phyloP scores from a whole-genome alignment of 1,140 invertebrate genomes.

The Dryas iulia region DNA sequence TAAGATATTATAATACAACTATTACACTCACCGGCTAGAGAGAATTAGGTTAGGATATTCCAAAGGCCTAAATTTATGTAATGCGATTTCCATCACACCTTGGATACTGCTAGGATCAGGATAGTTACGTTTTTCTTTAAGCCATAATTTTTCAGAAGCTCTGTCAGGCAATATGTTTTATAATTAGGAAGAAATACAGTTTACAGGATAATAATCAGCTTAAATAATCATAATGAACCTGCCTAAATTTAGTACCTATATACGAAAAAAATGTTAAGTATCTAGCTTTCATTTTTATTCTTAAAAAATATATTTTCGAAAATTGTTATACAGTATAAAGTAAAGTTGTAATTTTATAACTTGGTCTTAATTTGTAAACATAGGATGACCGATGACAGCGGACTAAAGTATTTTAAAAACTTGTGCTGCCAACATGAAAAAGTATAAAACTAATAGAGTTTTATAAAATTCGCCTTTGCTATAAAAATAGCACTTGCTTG shows the following conservation, averaged over 20 bases:
- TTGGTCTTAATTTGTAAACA: background rate
- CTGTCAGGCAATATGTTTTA: slow-evolving; percentile 32
- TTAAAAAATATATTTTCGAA: background rate
- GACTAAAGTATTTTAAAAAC: no score
- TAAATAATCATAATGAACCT: background rate
- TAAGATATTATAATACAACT: background rate
- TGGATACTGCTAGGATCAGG: slow-evolving; percentile 82
- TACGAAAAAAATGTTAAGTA: slow-evolving; percentile 83
- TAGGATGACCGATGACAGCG: no score
- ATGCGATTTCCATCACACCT: slow-evolving; percentile 83
- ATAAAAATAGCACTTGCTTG: no score
- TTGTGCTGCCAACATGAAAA: no score
- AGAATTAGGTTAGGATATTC: slow-evolving; percentile 78
- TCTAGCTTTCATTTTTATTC: slow-evolving; percentile 74
- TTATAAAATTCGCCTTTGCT: no score
- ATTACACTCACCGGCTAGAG: slow-evolving; percentile 83
- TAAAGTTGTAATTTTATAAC: background rate
- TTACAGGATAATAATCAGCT: background rate
- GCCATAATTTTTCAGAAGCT: slow-evolving; percentile 65
- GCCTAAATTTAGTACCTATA: slow-evolving; percentile 83
- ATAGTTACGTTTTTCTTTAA: slow-evolving; percentile 52
- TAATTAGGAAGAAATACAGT: background rate
- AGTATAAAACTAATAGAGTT: no score
- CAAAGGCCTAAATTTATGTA: slow-evolving; percentile 72
- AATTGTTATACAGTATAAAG: background rate